Conservation (phyloP, 30 jellyfish, hydroid and myxozoan species). For the Pelagia noctiluca region DNA sequence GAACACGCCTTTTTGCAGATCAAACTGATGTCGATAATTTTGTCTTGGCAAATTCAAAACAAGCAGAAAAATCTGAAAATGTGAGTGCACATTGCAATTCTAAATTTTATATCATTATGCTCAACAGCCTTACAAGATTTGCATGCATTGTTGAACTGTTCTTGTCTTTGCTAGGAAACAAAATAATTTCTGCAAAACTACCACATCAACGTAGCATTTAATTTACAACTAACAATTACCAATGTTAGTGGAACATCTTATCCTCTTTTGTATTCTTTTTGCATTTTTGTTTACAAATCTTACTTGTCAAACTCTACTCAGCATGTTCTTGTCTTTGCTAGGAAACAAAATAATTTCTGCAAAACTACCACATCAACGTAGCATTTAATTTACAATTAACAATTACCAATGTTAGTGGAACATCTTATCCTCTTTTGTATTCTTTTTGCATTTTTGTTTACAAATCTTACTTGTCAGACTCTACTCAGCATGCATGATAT, state of each 20-base stretch:
- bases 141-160: not conserved
- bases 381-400: no score
- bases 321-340: not conserved
- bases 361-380: no score
- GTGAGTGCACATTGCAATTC: not conserved
- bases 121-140: not conserved
- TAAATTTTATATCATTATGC: not conserved
- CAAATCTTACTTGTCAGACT: no score
- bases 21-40: constrained; percentile 31
- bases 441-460: not conserved
- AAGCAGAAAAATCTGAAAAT: constrained; percentile 1
- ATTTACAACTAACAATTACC: no score
- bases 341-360: not conserved
- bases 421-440: not conserved
- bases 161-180: not conserved
- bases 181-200: not conserved
- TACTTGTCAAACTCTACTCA: no score
- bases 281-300: no score
- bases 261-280: not conserved
- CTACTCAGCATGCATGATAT: no score
- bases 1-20: constrained; percentile 2
- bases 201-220: no score
- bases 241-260: no score
- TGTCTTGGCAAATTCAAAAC: not conserved
- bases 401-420: no score